Base-by-base conservation (phyloP, 2,888 invertebrate genomes). In the Argyra leucocephala region DNA sequence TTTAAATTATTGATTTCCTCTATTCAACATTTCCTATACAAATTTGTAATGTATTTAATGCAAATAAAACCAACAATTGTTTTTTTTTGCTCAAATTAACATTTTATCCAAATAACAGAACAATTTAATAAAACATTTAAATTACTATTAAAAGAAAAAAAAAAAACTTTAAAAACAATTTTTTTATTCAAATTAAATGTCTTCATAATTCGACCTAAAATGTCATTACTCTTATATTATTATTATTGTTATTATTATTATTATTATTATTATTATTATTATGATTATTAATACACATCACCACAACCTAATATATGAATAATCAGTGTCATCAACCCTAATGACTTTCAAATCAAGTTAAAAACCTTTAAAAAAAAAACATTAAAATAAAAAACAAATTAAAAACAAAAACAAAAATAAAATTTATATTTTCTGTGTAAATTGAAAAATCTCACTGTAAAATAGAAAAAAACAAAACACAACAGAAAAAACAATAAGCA, bases 251-350 rank as follows among this genome's bases (percentile, higher is more conserved):
- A n/a, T n/a, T n/a, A n/a, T n/a, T n/a, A n/a, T n/a, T n/a, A n/a
- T n/a, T n/a, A n/a, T n/a, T n/a, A n/a, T n/a, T n/a, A n/a, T n/a
- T n/a, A n/a, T n/a, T n/a, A n/a, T n/a, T n/a, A n/a, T n/a, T n/a
- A n/a, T n/a, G n/a, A n/a, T n/a, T n/a, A n/a, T n/a, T n/a, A n/a
- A n/a, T n/a, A n/a, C n/a, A 37, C 3, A 48, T 18, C 4, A 48
- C 18, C 12, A 48, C 9, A 48, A 15, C 15, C 48, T 48, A 48
- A 18, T 18, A 31, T 31, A 48, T 48, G 48, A 48, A 48, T 48
- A 48, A 48, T 48, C 48, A 48, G 48, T 48, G 48, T 48, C 48
- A 48, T 48, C 48, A 48, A 48, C 48, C 48, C 48, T 48, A 48
- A 48, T 48, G 48, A 48, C 48, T 48, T 48, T 48, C 48, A 48